A percentile compares a stretch with the other conserved stretches of the same genome.
phyloP scores from a whole-genome alignment of 2,888 invertebrate genomes.

The Chironomus riparius region DNA sequence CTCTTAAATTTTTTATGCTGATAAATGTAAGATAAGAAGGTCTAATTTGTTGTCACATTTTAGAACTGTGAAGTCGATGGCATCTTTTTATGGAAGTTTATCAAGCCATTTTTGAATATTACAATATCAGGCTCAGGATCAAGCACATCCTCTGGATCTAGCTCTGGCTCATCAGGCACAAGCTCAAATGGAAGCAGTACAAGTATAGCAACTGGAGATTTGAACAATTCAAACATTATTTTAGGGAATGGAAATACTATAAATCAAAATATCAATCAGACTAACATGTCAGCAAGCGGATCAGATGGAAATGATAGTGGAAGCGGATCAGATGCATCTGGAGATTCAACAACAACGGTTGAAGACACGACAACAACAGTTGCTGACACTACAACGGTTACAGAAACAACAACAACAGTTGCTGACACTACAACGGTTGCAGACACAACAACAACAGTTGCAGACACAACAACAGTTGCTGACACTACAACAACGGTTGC shows the following conservation, averaged over 20 bases:
- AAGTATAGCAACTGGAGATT: neutral
- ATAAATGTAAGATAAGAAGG: too few species aligned
- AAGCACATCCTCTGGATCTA: neutral
- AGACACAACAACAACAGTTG: neutral
- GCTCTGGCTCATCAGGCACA: neutral
- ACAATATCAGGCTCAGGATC: neutral
- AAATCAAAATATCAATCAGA: neutral
- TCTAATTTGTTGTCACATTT: neutral
- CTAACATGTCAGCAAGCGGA: neutral
- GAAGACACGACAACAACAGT: neutral
- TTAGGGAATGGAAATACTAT: neutral
- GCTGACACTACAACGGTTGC: neutral
- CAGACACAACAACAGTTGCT: neutral
- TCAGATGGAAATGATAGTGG: neutral
- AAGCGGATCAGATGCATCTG: neutral
- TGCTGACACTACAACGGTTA: too few species aligned
- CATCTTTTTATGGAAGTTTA: slow-evolving; percentile 1
- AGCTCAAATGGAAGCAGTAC: neutral
- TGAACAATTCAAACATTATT: slow-evolving; percentile 18
- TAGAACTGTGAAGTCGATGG: neutral
- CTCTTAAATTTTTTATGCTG: too few species aligned
- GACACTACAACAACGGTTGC: neutral
- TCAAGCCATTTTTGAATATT: slow-evolving; percentile 5
- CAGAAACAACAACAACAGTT: neutral
- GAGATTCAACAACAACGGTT: neutral